Base-by-base conservation (phyloP, 2,797 vertebrate genomes). In the Helostoma temminkii region DNA sequence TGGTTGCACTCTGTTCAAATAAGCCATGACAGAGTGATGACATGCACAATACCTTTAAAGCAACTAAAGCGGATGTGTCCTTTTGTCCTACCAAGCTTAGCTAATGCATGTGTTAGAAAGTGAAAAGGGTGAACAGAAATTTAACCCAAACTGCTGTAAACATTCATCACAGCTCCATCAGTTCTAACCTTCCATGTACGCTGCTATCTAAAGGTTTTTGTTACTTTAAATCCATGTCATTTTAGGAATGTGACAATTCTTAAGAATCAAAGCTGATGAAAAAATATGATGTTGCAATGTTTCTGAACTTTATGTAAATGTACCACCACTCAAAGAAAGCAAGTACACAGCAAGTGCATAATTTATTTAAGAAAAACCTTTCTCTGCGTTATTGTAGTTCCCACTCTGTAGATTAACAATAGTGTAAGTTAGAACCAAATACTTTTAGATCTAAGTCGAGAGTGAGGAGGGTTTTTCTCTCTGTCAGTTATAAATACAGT, bases 401-500 rank as follows among this genome's bases (percentile, higher is more conserved):
- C 30, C 68, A 25, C 57, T 64, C 22, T 34, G 28, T 39, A 34
- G 66, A 46, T 74, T 46, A 61, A 74, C 61, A 71, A 26, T 34
- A 32, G 34, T 59, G n/a, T 46, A 54, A 76, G 54, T 66, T 60
- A n/a, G 55, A 80, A 50, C 28, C 59, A 80, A 72, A 71, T 61
- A 0, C 43, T 80, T 61, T 76, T 45, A 59, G 73, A 70, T 71
- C 22, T 58, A 47, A 59, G 55, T 43, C 3, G 6, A 52, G 66
- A 65, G 55, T 48, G 61, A 42, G 41, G 41, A 42, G 41, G 41
- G n/a, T 47, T 60, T 22, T 30, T 24, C 59, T 22, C 49, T 69
- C 47, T 66, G 22, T 34, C 50, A 28, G 67, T 57, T 80, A 62
- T 62, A 80, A 90, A 84, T 72, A 88, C 66, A 74, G 72, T 56